Conservation (phyloP, 2,888 invertebrate species). For the Iselma pallidipennis region DNA sequence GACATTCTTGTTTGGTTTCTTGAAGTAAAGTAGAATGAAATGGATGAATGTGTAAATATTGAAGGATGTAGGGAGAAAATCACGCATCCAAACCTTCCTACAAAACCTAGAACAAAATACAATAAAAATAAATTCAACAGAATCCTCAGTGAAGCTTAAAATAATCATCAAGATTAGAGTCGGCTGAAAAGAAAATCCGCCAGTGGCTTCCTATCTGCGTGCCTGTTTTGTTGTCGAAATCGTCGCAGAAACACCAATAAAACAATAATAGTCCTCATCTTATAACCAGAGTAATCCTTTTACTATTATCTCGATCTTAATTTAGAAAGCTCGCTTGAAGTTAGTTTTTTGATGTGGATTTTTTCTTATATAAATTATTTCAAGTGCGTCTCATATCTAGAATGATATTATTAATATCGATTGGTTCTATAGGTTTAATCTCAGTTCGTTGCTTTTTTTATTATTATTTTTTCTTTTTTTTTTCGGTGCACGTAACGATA, state of each 20-base stretch:
- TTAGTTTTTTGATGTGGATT: background rate
- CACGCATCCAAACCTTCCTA: background rate
- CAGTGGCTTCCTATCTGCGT: background rate
- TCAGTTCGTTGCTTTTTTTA: background rate
- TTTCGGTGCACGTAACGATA: background rate
- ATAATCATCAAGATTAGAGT: conserved; percentile 3
- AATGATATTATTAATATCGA: background rate
- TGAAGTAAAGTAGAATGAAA: background rate
- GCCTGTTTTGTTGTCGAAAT: conserved; percentile 1
- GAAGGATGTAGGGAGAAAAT: background rate
- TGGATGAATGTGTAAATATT: conserved; percentile 1
- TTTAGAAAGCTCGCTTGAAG: background rate
- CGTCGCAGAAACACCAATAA: background rate
- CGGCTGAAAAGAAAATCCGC: background rate
- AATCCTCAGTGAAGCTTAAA: conserved; percentile 1
- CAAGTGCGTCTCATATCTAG: background rate
- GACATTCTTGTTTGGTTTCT: too few relatives aligned
- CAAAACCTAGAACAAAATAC: background rate
- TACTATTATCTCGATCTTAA: background rate
- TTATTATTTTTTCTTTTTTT: too few relatives aligned
- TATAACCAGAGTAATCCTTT: background rate
- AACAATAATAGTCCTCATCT: background rate
- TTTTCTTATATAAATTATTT: background rate
- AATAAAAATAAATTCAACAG: background rate
- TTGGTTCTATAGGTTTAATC: background rate